Evolutionary conservation across 1,140 invertebrate species (phyloP).

Genomic region (Bombus superbus): DNA sequence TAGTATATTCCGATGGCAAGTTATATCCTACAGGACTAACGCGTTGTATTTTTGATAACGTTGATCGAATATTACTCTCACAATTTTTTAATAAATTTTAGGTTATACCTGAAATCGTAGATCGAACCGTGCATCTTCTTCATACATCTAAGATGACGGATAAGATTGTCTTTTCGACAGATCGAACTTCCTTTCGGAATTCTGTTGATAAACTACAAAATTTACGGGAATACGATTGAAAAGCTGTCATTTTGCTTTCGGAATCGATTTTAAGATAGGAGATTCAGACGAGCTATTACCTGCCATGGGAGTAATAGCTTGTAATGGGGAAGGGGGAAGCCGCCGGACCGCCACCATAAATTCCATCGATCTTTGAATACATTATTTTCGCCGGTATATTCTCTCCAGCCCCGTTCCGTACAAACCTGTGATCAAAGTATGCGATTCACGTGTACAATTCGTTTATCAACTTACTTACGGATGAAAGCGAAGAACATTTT

Average conservation of each 20-base stretch:
- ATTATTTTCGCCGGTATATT: constrained; percentile 85
- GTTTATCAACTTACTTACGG: not conserved
- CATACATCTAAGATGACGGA: constrained; percentile 91
- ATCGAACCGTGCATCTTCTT: constrained; percentile 90
- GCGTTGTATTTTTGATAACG: constrained; percentile 29
- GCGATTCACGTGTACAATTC: not conserved
- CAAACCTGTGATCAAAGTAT: constrained; percentile 84
- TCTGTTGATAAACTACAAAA: constrained; percentile 90
- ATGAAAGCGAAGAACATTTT: not conserved
- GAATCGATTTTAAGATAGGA: not conserved
- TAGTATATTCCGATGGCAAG: constrained; percentile 92
- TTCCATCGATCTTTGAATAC: constrained; percentile 89
- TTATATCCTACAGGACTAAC: constrained; percentile 90
- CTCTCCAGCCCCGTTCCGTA: constrained; percentile 91
- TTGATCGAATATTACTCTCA: not conserved
- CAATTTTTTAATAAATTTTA: not conserved
- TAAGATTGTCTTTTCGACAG: constrained; percentile 91
- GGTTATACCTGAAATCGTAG: constrained; percentile 90
- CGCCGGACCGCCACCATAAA: constrained; percentile 91
- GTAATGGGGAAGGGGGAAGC: constrained; percentile 88
- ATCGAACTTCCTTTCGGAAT: constrained; percentile 92
- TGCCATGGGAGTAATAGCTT: constrained; percentile 89
- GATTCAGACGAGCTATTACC: constrained; percentile 78
- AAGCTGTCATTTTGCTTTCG: not conserved
- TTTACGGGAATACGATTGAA: not conserved